Evolutionary conservation across 2,888 invertebrate genomes (phyloP).

Genomic region (Entomobrya multifasciata): DNA sequence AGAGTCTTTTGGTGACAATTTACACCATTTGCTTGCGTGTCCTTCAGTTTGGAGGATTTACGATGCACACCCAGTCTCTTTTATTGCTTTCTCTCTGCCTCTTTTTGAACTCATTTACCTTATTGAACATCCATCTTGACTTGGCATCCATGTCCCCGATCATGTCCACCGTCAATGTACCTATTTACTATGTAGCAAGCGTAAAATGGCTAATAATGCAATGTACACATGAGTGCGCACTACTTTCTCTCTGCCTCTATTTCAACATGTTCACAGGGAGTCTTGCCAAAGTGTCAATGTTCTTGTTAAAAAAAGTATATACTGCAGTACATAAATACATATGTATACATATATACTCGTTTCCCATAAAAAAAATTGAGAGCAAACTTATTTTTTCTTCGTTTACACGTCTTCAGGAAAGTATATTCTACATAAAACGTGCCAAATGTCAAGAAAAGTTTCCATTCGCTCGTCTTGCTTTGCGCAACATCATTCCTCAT

Average conservation of each 20-base stretch:
- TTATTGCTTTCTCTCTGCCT: conserved; percentile 63
- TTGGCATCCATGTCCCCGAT: conserved; percentile 62
- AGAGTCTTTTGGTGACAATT: conserved; percentile 56
- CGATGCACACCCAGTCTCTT: conserved; percentile 55
- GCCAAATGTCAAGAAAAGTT: conserved; percentile 37
- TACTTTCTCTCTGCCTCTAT: conserved; percentile 11
- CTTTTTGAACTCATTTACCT: conserved; percentile 66
- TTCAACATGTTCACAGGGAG: not conserved
- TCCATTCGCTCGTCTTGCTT: not conserved
- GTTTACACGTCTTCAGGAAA: conserved; percentile 22
- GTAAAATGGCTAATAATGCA: conserved; percentile 32
- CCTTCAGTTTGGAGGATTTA: conserved; percentile 63
- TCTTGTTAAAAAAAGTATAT: not conserved
- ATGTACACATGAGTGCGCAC: conserved; percentile 34
- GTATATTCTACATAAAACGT: conserved; percentile 15
- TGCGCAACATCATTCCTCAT: conserved; percentile 43
- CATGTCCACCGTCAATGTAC: conserved; percentile 33
- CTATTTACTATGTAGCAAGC: conserved; percentile 17
- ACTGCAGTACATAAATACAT: not conserved
- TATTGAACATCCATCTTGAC: conserved; percentile 70
- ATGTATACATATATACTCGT: not conserved
- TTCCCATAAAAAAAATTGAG: conserved; percentile 7
- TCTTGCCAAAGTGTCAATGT: conserved; percentile 45
- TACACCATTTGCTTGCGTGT: conserved; percentile 51
- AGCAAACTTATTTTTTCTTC: conserved; percentile 10